Evolutionary conservation across 2,797 vertebrate species (phyloP).

Genomic region (Peromyscus melanophrys): DNA sequence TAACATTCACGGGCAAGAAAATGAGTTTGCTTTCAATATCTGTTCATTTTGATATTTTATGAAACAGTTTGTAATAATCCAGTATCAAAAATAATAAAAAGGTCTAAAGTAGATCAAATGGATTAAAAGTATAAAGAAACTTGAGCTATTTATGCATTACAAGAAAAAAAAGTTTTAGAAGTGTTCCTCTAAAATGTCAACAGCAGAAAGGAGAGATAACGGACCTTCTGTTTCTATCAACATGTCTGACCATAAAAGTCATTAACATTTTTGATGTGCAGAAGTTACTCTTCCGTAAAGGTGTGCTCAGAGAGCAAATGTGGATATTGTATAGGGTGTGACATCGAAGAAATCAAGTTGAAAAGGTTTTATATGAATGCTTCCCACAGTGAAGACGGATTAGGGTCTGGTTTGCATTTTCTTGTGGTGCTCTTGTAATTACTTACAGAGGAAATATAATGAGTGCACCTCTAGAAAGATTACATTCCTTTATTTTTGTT

Average conservation of each 20-base stretch:
- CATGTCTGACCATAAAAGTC: not conserved
- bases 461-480: not conserved
- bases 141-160: not conserved
- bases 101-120: not conserved
- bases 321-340: not conserved
- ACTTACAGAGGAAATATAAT: not conserved
- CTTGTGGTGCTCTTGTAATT: not conserved
- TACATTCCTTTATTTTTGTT: not conserved
- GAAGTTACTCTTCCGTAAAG: slow-evolving; percentile 18
- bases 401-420: not conserved
- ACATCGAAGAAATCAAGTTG: not conserved
- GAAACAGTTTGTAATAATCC: not conserved
- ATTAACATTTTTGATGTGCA: not conserved
- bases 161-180: not conserved
- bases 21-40: not conserved
- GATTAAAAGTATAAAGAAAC: not conserved
- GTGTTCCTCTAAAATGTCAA: not conserved
- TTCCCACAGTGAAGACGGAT: not conserved
- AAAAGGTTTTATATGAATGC: not conserved
- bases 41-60: not conserved
- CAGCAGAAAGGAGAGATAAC: not conserved
- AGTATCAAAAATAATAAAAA: not conserved
- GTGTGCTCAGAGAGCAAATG: not conserved
- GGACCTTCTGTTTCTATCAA: slow-evolving; percentile 12
- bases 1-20: not conserved